A percentile compares a stretch with the other conserved stretches of the same genome.
These are phyloP conservation scores for Maconellicoccus hirsutus DNA, from an alignment of 1,140 invertebrate species.

Conservation along the genomic window DNA sequence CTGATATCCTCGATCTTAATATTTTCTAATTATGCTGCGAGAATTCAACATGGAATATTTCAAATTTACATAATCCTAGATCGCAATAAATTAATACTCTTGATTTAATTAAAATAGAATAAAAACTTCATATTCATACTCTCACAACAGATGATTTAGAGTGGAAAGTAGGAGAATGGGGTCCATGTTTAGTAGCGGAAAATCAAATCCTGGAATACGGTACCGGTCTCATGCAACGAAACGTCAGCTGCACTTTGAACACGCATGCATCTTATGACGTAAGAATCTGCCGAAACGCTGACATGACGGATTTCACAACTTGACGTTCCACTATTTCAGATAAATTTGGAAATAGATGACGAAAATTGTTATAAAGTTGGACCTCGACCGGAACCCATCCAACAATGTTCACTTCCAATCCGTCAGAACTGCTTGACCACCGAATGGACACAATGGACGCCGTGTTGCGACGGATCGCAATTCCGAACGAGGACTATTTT, in stretches of 20 bases:
- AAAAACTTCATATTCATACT: no score
- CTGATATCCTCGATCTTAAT: no score
- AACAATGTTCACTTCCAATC: constrained; percentile 31
- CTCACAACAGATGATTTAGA: constrained; percentile 32
- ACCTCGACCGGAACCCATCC: constrained; percentile 29
- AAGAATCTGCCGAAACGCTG: neutral
- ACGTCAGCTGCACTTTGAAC: constrained; percentile 32
- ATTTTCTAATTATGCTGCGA: no score
- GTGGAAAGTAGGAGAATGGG: constrained; percentile 34
- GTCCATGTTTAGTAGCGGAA: constrained; percentile 29
- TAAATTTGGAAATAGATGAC: constrained; percentile 31
- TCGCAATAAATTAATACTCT: no score
- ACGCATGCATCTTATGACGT: constrained; percentile 27
- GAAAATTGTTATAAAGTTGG: constrained; percentile 33
- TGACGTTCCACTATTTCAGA: constrained; percentile 26
- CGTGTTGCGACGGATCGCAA: constrained; percentile 31
- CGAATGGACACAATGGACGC: constrained; percentile 32
- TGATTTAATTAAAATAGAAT: no score
- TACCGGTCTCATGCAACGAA: constrained; percentile 31
- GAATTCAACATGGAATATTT: no score
- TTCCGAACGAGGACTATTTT: constrained; percentile 31
- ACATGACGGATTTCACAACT: neutral
- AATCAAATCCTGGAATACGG: constrained; percentile 24
- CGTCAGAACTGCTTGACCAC: constrained; percentile 34
- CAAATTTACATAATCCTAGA: no score